phyloP scores from a whole-genome alignment of 2,888 invertebrate species.

The Nematopogon swammerdamellus region DNA sequence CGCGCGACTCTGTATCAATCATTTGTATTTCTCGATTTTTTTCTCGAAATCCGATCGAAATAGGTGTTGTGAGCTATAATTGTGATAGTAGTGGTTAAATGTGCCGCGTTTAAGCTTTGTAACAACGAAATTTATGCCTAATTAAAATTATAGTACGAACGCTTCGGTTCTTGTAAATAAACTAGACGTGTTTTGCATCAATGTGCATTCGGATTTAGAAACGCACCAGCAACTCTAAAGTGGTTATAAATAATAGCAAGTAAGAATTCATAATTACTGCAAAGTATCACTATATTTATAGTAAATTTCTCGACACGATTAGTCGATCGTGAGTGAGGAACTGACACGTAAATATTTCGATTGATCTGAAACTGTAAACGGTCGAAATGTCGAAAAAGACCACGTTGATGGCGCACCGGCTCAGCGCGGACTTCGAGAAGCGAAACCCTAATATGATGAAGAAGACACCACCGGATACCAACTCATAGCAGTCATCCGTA shows the following conservation, averaged over 20 bases:
- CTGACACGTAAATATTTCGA: too few relatives aligned
- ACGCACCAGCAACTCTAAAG: too few relatives aligned
- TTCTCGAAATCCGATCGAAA: not conserved
- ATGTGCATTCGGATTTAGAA: too few relatives aligned
- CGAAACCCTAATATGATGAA: conserved; percentile 39
- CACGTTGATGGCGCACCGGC: conserved; percentile 46
- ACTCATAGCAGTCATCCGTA: conserved; percentile 51
- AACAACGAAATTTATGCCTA: not conserved
- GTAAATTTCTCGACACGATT: too few relatives aligned
- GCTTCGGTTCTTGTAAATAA: too few relatives aligned
- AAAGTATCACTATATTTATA: conserved; percentile 9
- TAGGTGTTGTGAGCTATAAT: conserved; percentile 10
- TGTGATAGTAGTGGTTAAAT: conserved; percentile 10
- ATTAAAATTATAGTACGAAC: not conserved
- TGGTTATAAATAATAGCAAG: too few relatives aligned
- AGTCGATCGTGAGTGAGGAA: too few relatives aligned
- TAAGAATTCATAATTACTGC: too few relatives aligned
- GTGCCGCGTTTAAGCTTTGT: not conserved
- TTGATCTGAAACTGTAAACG: conserved; percentile 17
- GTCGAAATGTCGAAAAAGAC: conserved; percentile 40
- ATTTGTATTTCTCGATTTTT: conserved; percentile 36
- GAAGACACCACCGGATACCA: conserved; percentile 34
- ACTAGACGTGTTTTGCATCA: too few relatives aligned
- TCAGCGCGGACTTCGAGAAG: conserved; percentile 49
- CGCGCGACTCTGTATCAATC: conserved; percentile 40